Conservation (phyloP, 2,888 invertebrate genomes). For the Subacronicta megacephala region DNA sequence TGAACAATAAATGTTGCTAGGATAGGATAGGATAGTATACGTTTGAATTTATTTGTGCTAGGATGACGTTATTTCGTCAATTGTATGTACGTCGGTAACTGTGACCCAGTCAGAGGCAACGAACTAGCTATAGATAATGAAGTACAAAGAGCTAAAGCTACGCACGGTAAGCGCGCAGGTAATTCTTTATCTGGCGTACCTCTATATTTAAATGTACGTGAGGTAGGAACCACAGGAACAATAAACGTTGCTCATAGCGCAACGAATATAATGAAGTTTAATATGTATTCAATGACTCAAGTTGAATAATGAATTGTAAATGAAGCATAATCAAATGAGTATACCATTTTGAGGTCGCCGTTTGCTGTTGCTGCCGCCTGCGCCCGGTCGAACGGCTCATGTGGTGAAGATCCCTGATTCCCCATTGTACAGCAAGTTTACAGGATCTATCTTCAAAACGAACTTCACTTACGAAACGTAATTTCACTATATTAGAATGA, state of each 20-base stretch:
- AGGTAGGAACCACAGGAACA: constrained; percentile 49
- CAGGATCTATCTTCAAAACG: constrained; percentile 54
- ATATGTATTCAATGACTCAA: constrained; percentile 62
- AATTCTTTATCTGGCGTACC: constrained; percentile 31
- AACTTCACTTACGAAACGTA: constrained; percentile 63
- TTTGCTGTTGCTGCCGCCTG: constrained; percentile 85
- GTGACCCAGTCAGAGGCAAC: constrained; percentile 20
- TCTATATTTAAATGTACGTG: constrained; percentile 36
- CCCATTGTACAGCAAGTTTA: constrained; percentile 89
- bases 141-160: constrained; percentile 40
- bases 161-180: constrained; percentile 31
- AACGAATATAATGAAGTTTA: constrained; percentile 37
- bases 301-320: constrained; percentile 65
- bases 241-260: constrained; percentile 57
- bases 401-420: constrained; percentile 95
- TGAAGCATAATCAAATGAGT: constrained; percentile 63
- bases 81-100: constrained; percentile 1
- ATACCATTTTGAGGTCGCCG: constrained; percentile 86
- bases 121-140: constrained; percentile 19
- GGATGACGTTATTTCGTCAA: constrained; percentile 31
- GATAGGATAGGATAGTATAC: too few relatives aligned
- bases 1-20: constrained; percentile 23
- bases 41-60: constrained; percentile 1
- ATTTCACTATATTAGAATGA: constrained; percentile 52
- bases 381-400: constrained; percentile 94